A percentile compares a stretch with the other conserved stretches of the same genome.
These are phyloP conservation scores for Sebastes itinus DNA, from an alignment of 2,797 vertebrate genomes.

Conservation along the genomic window DNA sequence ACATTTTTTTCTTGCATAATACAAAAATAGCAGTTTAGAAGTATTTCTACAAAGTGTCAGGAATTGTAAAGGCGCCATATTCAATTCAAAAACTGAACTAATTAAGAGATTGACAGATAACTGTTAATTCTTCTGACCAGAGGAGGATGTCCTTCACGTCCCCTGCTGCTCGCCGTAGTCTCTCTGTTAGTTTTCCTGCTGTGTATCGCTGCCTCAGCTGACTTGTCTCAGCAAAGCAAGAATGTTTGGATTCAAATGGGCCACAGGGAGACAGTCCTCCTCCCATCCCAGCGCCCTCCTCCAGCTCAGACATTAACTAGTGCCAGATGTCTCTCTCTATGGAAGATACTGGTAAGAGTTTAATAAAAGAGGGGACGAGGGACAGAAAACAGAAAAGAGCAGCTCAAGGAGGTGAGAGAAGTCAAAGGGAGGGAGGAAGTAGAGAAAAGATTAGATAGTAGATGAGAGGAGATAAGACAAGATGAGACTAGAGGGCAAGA, in stretches of 20 bases:
- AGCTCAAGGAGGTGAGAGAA: not conserved
- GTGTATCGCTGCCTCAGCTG: not conserved
- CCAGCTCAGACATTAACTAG: conserved; percentile 34
- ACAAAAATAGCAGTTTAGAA: too few species aligned
- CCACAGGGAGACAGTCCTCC: conserved; percentile 16
- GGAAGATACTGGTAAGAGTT: conserved; percentile 1
- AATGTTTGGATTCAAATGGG: conserved; percentile 52
- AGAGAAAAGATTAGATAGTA: not conserved
- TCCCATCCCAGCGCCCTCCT: conserved; percentile 14
- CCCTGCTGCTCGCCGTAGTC: not conserved
- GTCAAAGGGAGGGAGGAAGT: not conserved
- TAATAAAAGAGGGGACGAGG: not conserved
- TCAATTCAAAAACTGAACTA: not conserved
- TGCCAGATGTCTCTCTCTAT: conserved; percentile 62
- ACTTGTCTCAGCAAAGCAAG: conserved; percentile 45
- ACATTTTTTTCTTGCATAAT: too few species aligned
- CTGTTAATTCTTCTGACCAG: too few species aligned
- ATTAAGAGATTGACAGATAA: not conserved
- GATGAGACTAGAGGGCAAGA: not conserved
- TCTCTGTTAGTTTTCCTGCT: not conserved
- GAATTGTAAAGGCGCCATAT: not conserved
- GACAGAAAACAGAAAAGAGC: not conserved
- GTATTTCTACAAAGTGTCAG: too few species aligned
- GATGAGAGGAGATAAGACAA: conserved; percentile 4
- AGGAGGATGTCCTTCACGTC: not conserved